Evolutionary conservation across 2,113 vertebrate species (phyloP).

Genomic region (Synchiropus splendidus): DNA sequence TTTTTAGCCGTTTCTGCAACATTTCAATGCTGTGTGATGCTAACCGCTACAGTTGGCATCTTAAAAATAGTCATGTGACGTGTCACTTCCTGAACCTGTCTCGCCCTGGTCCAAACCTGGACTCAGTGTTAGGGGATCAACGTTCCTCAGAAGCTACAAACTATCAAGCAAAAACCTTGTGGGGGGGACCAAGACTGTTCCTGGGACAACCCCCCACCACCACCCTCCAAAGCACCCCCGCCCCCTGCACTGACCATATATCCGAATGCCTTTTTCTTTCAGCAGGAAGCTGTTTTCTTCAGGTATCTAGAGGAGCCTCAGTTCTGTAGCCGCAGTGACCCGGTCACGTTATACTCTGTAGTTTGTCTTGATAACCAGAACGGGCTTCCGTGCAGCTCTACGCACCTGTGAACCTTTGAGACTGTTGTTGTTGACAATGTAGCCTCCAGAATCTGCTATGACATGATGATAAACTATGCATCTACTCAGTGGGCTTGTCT

Average conservation of each 20-base stretch:
- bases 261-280: neutral
- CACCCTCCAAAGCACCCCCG: neutral
- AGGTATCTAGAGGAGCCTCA: neutral
- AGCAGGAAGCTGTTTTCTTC: neutral
- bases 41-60: too few relatives aligned
- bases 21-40: too few relatives aligned
- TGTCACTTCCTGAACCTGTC: too few relatives aligned
- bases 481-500: conserved; percentile 48
- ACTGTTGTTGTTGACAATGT: conserved; percentile 48
- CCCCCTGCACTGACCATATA: conserved; percentile 2
- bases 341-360: neutral
- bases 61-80: too few relatives aligned
- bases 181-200: too few relatives aligned
- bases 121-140: too few relatives aligned
- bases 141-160: too few relatives aligned
- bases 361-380: neutral
- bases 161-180: too few relatives aligned
- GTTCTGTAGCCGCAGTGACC: neutral
- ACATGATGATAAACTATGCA: conserved; percentile 62
- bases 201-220: too few relatives aligned
- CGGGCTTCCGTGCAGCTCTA: neutral
- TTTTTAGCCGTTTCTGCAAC: too few relatives aligned
- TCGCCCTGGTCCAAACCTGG: too few relatives aligned
- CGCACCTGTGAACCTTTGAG: conserved; percentile 14
- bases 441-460: conserved; percentile 34